These are phyloP conservation scores for Bagarius yarrelli DNA, from an alignment of 2,113 vertebrate genomes.

Conservation along the genomic window DNA sequence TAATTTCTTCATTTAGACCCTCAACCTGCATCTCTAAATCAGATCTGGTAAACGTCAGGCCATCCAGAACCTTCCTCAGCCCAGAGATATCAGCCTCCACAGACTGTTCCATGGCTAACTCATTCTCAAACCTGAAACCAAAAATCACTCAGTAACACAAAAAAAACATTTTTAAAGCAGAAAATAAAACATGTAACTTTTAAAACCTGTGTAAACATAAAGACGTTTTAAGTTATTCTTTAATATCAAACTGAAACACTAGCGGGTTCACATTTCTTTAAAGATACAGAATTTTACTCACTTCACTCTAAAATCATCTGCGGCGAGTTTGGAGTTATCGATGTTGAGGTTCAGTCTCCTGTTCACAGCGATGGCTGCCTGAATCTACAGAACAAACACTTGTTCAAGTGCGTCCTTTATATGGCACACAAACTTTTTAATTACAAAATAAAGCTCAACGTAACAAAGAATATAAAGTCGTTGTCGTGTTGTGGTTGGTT, in stretches of 20 bases:
- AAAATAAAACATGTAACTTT: too few species aligned
- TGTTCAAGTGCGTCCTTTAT: too few species aligned
- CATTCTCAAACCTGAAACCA: constrained; percentile 66
- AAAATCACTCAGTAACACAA: too few species aligned
- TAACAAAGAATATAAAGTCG: too few species aligned
- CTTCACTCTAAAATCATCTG: constrained; percentile 78
- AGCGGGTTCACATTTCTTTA: background rate
- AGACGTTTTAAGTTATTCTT: background rate
- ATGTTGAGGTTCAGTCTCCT: constrained; percentile 65
- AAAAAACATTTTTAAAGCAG: too few species aligned
- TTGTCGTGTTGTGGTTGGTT: too few species aligned
- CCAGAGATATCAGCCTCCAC: constrained; percentile 79
- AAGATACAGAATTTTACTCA: constrained; percentile 65
- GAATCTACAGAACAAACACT: constrained; percentile 62
- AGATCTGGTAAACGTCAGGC: constrained; percentile 65
- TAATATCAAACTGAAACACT: background rate
- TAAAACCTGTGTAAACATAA: background rate
- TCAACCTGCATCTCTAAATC: constrained; percentile 76
- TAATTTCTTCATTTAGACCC: constrained; percentile 72
- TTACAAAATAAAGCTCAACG: too few species aligned
- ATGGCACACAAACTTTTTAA: too few species aligned
- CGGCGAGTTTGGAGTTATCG: constrained; percentile 76
- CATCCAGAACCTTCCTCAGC: constrained; percentile 69
- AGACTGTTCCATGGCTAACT: constrained; percentile 72
- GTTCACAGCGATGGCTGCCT: constrained; percentile 58